A percentile compares a stretch with the other conserved stretches of the same genome.
Conservation (phyloP, 2,888 invertebrate genomes). For the Hanleya hanleyi region DNA sequence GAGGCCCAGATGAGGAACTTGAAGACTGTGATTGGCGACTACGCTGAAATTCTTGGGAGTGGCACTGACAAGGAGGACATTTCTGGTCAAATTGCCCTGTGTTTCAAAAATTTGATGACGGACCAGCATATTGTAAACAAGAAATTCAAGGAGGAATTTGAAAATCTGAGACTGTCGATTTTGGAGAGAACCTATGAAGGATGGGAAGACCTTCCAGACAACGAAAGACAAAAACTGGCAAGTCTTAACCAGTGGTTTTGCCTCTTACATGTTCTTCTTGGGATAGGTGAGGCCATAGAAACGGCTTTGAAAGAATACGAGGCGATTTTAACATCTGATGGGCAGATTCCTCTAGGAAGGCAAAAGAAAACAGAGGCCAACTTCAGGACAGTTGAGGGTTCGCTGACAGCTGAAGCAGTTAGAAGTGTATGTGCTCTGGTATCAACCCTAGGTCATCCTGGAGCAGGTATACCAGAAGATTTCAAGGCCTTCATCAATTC, state of each 20-base stretch:
- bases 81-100: background rate
- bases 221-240: background rate
- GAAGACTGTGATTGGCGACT: background rate
- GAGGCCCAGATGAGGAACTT: background rate
- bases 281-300: background rate
- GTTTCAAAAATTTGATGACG: background rate
- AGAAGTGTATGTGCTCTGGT: background rate
- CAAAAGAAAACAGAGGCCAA: too few relatives aligned
- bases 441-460: background rate
- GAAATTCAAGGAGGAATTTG: background rate
- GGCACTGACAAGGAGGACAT: background rate
- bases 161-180: background rate
- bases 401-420: background rate
- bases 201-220: background rate
- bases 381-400: too few relatives aligned
- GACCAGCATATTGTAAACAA: background rate
- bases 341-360: background rate
- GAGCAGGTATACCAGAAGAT: background rate
- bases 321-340: background rate
- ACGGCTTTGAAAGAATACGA: background rate
- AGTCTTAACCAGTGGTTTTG: slow-evolving; percentile 1
- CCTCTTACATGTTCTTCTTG: background rate
- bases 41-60: background rate
- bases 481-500: background rate
- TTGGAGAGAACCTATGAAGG: background rate